Conservation (phyloP, 1,140 invertebrate genomes). For the Caenorhabditis latens region DNA sequence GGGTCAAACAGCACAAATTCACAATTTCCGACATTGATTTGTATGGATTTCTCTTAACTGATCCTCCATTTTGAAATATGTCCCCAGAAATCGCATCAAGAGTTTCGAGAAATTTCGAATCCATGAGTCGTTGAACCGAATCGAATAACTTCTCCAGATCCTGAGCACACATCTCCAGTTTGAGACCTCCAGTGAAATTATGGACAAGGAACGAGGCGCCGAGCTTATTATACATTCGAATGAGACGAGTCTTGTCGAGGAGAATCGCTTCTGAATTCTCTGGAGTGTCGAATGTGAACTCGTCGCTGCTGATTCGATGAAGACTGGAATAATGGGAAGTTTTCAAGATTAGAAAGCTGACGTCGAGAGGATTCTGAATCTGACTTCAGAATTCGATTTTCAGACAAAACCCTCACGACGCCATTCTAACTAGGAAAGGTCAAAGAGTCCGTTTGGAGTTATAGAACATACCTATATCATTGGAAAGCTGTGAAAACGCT, state of each 20-base stretch:
- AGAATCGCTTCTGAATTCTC: background rate
- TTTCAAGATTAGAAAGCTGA: too few species aligned
- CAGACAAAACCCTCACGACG: too few species aligned
- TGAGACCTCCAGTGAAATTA: slow-evolving; percentile 29
- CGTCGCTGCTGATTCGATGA: slow-evolving; percentile 40
- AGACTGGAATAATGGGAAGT: background rate
- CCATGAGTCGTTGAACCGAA: slow-evolving; percentile 19
- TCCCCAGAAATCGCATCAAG: slow-evolving; percentile 67
- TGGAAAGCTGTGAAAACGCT: too few species aligned
- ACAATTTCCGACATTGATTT: slow-evolving; percentile 93
- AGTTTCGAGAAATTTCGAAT: slow-evolving; percentile 59
- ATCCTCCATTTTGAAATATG: slow-evolving; percentile 77
- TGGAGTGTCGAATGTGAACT: slow-evolving; percentile 35
- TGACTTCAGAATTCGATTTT: too few species aligned
- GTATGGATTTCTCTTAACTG: slow-evolving; percentile 86
- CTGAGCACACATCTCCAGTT: background rate
- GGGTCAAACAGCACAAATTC: slow-evolving; percentile 91
- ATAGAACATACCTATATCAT: too few species aligned
- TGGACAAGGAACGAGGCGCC: slow-evolving; percentile 1
- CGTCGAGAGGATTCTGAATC: too few species aligned
- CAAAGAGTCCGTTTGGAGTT: too few species aligned
- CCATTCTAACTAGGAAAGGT: too few species aligned
- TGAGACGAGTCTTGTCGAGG: background rate
- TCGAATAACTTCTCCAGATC: slow-evolving; percentile 28
- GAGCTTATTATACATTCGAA: slow-evolving; percentile 42